Base-by-base conservation (phyloP, 2,113 vertebrate species). In the Oryzias melastigma region DNA sequence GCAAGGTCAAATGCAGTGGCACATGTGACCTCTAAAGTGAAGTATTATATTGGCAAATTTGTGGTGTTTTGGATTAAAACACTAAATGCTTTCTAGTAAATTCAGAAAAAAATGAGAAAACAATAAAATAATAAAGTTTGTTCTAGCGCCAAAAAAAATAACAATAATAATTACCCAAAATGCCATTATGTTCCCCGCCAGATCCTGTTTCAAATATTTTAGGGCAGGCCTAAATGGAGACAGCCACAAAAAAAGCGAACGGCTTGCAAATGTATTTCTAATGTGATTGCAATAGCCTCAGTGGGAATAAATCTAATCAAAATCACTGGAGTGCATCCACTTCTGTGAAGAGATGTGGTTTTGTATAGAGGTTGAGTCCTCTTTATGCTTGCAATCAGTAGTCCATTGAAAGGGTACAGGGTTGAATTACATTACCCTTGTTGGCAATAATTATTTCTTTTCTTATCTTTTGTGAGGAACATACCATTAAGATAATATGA, bases 261-360 rank as follows among this genome's bases (percentile, higher is more conserved):
- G 69, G 19, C 69, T 70, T 52, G 56, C 29, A 24, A 80, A 80
- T 86, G 55, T 75, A 67, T 78, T 83, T 85, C 59, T 80, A 84
- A 87, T 83, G 73, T 80, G 84, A 83, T 78, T 81, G 68, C 80
- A 77, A 78, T 51, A 55, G 80, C 68, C 68, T 71, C 75, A 52
- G 74, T 69, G 41, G 76, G 70, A 59, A 74, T 62, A 78, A 84
- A 86, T 80, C 62, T 85, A 81, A 87, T 89, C 71, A 82, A 65
- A 82, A 79, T 68, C 71, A 78, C 24, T 82, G 61, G 48, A 87
- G 85, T 85, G 85, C 67, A 73, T 75, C 85, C 73, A 81, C 76
- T 85, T 83, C 65, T 57, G 52, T 46, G 46, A 73, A 50, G 63
- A 67, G 62, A 80, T 78, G 61, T 76, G 74, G 75, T 81, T 85